Base-by-base conservation (phyloP, 2,888 invertebrate species). In the Trachelus stipa region DNA sequence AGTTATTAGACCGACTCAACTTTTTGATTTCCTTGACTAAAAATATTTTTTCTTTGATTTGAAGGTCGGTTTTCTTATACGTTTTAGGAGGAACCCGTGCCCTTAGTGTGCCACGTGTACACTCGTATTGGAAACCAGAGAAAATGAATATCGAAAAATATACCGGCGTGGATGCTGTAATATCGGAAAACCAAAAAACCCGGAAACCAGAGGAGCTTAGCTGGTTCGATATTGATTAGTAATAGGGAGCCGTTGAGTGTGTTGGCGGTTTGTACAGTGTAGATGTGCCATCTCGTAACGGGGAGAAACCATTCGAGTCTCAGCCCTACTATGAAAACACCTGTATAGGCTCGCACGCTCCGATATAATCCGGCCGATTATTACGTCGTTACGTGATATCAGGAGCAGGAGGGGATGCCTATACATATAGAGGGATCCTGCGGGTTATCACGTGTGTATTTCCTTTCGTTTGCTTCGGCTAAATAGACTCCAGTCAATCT, bases 201-300 rank as follows among this genome's bases (percentile, higher is more conserved):
- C 31, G 71, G 71, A 34, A 33, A 34, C 71, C 6, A 71, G 76
- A 1, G 74, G n/a, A 56, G 73, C 79, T 77, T 76, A 73, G 76
- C 73, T 76, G 76, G 76, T 76, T 76, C 76, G 79, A 79, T 79
- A 79, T 79, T 76, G 79, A 79, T 79, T 79, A 79, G 79, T 76
- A 79, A 79, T 79, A 76, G 68, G 73, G 56, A 76, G 74, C 35
- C 31, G 23, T 56, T 0, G 1, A 23, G 56, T 23, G 56, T 56
- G 56, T 23, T 56, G 56, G 56, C 23, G 9, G 23, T 56, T 56
- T 56, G 9, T 56, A 56, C 2, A 56, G 56, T 6, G 56, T 56
- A 56, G 56, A 56, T 56, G 56, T 56, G 56, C 56, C 23, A 9
- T 56, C 23, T 56, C 23, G 56, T 56, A 56, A 56, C 56, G 56